These are phyloP conservation scores for Brachyopa scutellaris DNA, from an alignment of 2,888 invertebrate species.

Conservation along the genomic window DNA sequence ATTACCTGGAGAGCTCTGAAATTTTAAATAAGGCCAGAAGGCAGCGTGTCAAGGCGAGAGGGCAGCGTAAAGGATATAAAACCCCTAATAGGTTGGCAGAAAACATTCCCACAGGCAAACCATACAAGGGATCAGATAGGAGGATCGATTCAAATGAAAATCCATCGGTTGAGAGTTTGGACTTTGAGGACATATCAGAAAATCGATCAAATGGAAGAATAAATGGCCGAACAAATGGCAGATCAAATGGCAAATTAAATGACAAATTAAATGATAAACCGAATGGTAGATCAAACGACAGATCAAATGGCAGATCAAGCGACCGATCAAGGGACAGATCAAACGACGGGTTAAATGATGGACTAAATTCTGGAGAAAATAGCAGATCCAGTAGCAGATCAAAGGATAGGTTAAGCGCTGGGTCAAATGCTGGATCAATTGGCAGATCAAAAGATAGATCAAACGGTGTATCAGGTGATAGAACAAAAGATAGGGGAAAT, in stretches of 20 bases:
- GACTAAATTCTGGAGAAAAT: too few relatives aligned
- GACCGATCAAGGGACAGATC: too few relatives aligned
- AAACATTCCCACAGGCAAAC: constrained; percentile 23
- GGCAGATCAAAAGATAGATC: too few relatives aligned
- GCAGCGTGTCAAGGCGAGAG: constrained; percentile 75
- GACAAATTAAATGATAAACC: constrained; percentile 2
- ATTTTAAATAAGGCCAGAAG: constrained; percentile 81
- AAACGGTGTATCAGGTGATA: too few relatives aligned
- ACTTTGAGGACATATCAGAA: constrained; percentile 81
- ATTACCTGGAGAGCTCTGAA: constrained; percentile 92
- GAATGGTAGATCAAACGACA: too few relatives aligned
- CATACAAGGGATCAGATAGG: constrained; percentile 75
- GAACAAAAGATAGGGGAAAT: not conserved
- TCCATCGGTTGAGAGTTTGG: constrained; percentile 79
- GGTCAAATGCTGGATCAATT: too few relatives aligned
- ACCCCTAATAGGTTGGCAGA: constrained; percentile 47
- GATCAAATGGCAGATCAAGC: too few relatives aligned
- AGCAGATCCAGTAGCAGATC: too few relatives aligned
- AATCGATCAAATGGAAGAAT: constrained; percentile 69
- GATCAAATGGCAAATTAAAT: not conserved
- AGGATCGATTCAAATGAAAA: constrained; percentile 80
- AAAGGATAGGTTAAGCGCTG: too few relatives aligned
- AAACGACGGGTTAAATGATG: too few relatives aligned
- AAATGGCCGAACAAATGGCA: not conserved
- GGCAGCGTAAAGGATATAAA: constrained; percentile 28